Evolutionary conservation across 2,113 vertebrate species (phyloP).

Genomic region (Hucho hucho): DNA sequence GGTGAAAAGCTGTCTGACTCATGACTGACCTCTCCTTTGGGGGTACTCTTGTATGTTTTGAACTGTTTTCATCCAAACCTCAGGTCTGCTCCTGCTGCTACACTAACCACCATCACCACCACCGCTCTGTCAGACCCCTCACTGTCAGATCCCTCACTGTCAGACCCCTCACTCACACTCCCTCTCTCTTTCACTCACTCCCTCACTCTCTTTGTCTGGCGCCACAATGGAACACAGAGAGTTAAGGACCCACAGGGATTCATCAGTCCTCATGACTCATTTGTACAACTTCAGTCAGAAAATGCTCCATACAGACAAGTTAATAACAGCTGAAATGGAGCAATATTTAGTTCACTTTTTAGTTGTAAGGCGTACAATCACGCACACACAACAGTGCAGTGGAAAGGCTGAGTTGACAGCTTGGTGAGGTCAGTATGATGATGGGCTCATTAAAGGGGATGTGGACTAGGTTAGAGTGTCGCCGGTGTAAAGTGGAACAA

Average conservation of each 20-base stretch:
- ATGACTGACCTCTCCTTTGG: no score
- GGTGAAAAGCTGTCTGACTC: neutral
- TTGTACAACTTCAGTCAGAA: neutral
- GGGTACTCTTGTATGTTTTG: neutral
- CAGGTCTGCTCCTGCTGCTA: neutral
- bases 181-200: neutral
- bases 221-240: neutral
- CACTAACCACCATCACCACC: no score
- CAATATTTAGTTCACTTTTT: no score
- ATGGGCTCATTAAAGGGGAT: slow-evolving; percentile 35
- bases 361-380: neutral
- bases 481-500: slow-evolving; percentile 37
- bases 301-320: slow-evolving; percentile 37
- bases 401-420: slow-evolving; percentile 16
- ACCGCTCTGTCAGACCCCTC: no score
- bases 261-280: neutral
- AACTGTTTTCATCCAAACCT: neutral
- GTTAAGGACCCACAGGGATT: no score
- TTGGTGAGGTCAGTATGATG: slow-evolving; percentile 41
- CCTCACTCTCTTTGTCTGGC: neutral
- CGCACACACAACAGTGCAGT: neutral
- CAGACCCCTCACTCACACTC: neutral
- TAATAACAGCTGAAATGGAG: no score
- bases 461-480: slow-evolving; percentile 14
- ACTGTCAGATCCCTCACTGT: neutral